phyloP scores from a whole-genome alignment of 30 jellyfish, hydroid and myxozoan genomes.

The Phacellophora camtschatica region DNA sequence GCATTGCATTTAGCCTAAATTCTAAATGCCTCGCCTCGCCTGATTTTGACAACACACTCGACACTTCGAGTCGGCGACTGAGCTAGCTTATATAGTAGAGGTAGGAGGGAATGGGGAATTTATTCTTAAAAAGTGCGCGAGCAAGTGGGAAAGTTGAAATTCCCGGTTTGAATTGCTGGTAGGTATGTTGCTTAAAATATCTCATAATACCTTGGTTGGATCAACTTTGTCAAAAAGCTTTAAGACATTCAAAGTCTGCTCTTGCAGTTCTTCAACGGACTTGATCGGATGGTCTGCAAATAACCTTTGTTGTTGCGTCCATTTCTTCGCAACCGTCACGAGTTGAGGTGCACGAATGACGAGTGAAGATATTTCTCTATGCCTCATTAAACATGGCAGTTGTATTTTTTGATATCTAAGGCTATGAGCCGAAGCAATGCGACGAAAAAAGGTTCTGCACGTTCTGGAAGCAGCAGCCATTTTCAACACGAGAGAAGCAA shows the following conservation, averaged over 20 bases:
- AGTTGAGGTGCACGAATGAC: constrained; percentile 51
- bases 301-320: constrained; percentile 26
- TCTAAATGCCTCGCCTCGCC: too few species aligned
- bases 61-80: too few species aligned
- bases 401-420: constrained; percentile 1
- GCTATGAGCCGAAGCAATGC: constrained; percentile 16
- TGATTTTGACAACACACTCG: too few species aligned
- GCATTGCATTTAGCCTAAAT: too few species aligned
- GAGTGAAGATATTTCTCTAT: constrained; percentile 44
- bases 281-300: constrained; percentile 24
- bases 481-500: constrained; percentile 65
- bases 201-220: constrained; percentile 72
- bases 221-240: constrained; percentile 92
- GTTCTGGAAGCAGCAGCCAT: constrained; percentile 80
- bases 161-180: too few species aligned
- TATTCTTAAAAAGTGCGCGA: too few species aligned
- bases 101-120: too few species aligned
- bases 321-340: background rate
- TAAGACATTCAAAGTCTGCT: constrained; percentile 66
- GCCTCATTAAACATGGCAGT: background rate
- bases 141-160: too few species aligned
- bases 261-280: constrained; percentile 61
- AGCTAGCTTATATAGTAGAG: too few species aligned
- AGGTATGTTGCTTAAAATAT: background rate
- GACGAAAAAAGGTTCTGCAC: constrained; percentile 57